Percentiles rank a stretch among this genome's conserved stretches.
Conservation (phyloP, 1,140 invertebrate genomes). For the Pseudomyrmex cubaensis region DNA sequence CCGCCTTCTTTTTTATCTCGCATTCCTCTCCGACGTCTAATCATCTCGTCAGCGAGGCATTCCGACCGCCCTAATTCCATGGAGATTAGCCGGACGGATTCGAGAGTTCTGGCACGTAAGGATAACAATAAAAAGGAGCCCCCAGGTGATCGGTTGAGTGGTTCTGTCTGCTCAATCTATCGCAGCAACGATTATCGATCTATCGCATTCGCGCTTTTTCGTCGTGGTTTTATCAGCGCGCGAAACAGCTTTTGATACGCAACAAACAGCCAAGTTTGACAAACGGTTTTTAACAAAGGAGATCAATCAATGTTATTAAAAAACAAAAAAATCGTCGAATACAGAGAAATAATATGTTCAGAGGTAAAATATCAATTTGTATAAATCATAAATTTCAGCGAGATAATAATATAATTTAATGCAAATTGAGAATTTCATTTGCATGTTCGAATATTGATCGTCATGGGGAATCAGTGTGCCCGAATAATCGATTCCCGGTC, state of each 20-base stretch:
- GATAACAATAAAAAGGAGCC: conserved; percentile 50
- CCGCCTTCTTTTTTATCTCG: neutral
- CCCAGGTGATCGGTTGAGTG: neutral
- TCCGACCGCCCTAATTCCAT: conserved; percentile 26
- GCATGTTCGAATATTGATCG: too few species aligned
- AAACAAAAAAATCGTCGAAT: too few species aligned
- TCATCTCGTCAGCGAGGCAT: conserved; percentile 47
- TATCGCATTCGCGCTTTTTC: conserved; percentile 6
- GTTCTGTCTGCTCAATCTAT: conserved; percentile 22
- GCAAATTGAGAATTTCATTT: conserved; percentile 4
- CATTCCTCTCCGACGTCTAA: conserved; percentile 46
- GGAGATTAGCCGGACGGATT: conserved; percentile 25
- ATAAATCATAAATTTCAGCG: neutral
- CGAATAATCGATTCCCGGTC: neutral
- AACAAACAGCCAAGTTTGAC: conserved; percentile 24
- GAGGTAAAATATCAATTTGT: neutral
- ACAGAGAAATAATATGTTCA: neutral
- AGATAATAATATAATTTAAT: conserved; percentile 9
- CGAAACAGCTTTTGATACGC: conserved; percentile 10
- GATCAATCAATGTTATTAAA: too few species aligned
- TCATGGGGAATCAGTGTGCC: conserved; percentile 14
- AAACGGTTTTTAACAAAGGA: neutral
- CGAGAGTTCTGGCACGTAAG: conserved; percentile 16
- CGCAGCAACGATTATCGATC: conserved; percentile 37
- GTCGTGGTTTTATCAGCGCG: neutral